These are phyloP conservation scores for Pangasius larnaudii DNA, from an alignment of 2,797 vertebrate species.

Conservation along the genomic window DNA sequence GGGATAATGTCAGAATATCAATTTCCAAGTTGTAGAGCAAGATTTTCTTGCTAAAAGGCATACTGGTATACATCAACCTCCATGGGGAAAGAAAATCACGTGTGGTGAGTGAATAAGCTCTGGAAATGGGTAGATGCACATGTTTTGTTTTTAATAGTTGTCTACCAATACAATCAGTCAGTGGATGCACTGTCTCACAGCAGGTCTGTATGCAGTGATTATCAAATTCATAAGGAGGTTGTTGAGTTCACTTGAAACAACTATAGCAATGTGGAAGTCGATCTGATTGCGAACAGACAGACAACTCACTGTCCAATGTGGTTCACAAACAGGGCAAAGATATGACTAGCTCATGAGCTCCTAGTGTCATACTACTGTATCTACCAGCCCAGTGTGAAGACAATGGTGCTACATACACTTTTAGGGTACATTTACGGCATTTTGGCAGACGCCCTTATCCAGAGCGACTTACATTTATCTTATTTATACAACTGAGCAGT, in stretches of 20 bases:
- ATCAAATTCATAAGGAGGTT: background rate
- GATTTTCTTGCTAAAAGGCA: background rate
- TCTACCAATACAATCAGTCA: background rate
- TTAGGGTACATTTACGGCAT: no score
- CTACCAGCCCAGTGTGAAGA: background rate
- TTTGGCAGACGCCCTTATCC: no score
- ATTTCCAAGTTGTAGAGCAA: background rate
- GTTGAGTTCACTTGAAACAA: background rate
- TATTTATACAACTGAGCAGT: no score
- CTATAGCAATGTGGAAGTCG: background rate
- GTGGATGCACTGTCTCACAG: background rate
- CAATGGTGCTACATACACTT: background rate
- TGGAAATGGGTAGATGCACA: background rate
- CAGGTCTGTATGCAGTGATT: background rate
- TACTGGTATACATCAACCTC: background rate
- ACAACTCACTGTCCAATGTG: background rate
- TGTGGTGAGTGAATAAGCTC: background rate
- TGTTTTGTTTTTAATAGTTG: background rate
- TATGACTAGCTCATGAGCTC: background rate
- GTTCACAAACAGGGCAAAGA: background rate
- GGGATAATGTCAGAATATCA: background rate
- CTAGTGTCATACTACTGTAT: background rate
- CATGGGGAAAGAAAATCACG: background rate
- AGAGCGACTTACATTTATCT: no score
- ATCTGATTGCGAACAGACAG: background rate